Base-by-base conservation (phyloP, 2,888 invertebrate genomes). In the Cantharis lateralis region DNA sequence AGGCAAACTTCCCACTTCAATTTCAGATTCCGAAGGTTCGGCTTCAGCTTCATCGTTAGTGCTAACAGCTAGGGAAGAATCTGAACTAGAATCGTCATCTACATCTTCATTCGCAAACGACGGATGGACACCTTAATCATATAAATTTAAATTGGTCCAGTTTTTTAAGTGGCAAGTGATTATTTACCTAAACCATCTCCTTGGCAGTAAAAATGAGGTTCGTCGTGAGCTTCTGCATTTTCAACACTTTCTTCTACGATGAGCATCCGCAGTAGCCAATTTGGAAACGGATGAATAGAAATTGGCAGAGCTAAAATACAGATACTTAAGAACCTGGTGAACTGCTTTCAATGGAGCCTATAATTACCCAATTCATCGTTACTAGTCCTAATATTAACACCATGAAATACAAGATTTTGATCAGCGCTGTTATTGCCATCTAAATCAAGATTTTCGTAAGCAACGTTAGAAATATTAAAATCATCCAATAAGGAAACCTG, bases 121-220 rank as follows among this genome's bases (percentile, higher is more conserved):
- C 1, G 87, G 87, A 83, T 88, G 88, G 16, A 88, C 87, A 15
- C 88, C 88, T 87, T 72, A 79, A 77, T 62, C 64, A 70, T 28
- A 71, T 16, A 48, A n/a, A n/a, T 15, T 63, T 26, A 71, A 11
- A 16, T 15, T 1, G 2, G 15, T 62, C 11, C 18, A 48, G 3
- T 1, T 20, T 15, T 10, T 15, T 18, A 20, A 24, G 15, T 16
- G 9, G 61, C 2, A 4, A 61, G 15, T 15, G 7, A 68, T 68
- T 48, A 62, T 79, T 77, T 83, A 88, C 88, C 88, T 84, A 88
- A 79, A 11, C 88, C 88, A 78, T 88, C 88, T n/a, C 88, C 88
- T 82, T 88, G 88, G 75, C 87, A 87, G 76, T 88, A 88, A 79
- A 87, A 88, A 83, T 88, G 87, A 3, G 87, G 85, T 77, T 87